Evolutionary conservation across 2,113 vertebrate genomes (phyloP), one percentile per base, ranked within the genome.

Genomic region (Oreamnos americanus): DNA sequence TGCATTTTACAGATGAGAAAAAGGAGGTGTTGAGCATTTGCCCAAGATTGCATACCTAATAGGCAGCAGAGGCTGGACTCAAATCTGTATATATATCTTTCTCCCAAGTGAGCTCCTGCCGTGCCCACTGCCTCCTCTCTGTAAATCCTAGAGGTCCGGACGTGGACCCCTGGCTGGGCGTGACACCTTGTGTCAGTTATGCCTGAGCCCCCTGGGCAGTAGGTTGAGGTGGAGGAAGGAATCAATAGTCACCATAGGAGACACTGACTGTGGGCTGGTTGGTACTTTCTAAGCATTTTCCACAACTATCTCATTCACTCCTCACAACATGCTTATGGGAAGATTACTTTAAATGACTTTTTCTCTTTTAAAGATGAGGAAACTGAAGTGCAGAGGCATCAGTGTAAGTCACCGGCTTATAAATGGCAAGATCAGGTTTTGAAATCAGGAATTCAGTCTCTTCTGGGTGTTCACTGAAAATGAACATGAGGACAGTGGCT

Each of bases 1-100:
- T 97, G 86, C 30, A 13, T 81, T 82, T 95, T 84, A 88, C 16
- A 76, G 95, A 95, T 39, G 82, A 96, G 83, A 95, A 93, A 64
- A 92, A 78, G 49, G 83, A 89, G n/a, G 71, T 83, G 86, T 89
- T 71, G 71, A 88, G 62, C 90, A 47, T 0, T 2, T 78, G 78
- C 74, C 45, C 51, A 85, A 84, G 82, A 78, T 3, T 49, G 23
- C 15, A 53, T 39, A 19, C 45, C 78, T 89, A 33, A 58, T 79
- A 90, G 85, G 28, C 2, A 74, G 76, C 45, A 58, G 21, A 87
- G 71, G 39, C 57, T 71, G 39, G 43, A 43, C 33, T 71, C n/a
- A 60, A 57, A 85, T 16, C 6, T 16, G 7, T 9, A 0, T 2
- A 0, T 2, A 26, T 57, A 30, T 60, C 76, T 79, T 58, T 86